Percentiles rank a stretch among this genome's conserved stretches.
phyloP scores from a whole-genome alignment of 2,888 invertebrate species.

The Drepana falcataria region DNA sequence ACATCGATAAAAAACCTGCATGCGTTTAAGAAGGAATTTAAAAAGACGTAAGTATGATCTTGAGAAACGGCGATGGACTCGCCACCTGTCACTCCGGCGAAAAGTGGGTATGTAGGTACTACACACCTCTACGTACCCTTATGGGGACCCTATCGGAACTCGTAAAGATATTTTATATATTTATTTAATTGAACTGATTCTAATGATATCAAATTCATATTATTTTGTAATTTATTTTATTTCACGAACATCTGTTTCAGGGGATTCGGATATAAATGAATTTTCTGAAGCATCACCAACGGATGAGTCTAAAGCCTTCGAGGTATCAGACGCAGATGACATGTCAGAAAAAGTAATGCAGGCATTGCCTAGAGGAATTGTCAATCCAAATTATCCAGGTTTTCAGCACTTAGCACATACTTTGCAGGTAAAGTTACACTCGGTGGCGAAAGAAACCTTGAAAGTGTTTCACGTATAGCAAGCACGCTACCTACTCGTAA shows the following conservation, averaged over 20 bases:
- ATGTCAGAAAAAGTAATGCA: slow-evolving; percentile 63
- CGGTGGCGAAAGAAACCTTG: slow-evolving; percentile 28
- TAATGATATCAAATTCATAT: no score
- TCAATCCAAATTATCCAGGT: slow-evolving; percentile 91
- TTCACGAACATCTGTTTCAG: slow-evolving; percentile 20
- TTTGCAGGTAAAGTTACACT: slow-evolving; percentile 66
- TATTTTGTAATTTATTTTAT: no score
- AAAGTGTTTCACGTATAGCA: slow-evolving; percentile 32
- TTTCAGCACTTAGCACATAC: slow-evolving; percentile 90
- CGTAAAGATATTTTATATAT: no score
- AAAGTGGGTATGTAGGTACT: no score
- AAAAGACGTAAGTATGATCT: no score
- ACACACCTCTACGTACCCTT: no score
- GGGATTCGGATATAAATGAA: slow-evolving; percentile 34
- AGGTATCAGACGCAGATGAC: slow-evolving; percentile 77
- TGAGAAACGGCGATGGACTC: no score
- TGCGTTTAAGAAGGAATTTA: no score
- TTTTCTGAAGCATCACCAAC: slow-evolving; percentile 60
- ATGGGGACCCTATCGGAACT: no score
- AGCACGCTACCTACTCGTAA: slow-evolving; percentile 11
- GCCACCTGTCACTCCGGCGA: no score
- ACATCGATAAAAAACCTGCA: no score
- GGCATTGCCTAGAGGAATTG: slow-evolving; percentile 82
- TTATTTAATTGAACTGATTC: no score
- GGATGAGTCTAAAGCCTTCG: slow-evolving; percentile 75